These are phyloP conservation scores for Heliconius eleuchia DNA, from an alignment of 1,140 invertebrate genomes.

Conservation along the genomic window DNA sequence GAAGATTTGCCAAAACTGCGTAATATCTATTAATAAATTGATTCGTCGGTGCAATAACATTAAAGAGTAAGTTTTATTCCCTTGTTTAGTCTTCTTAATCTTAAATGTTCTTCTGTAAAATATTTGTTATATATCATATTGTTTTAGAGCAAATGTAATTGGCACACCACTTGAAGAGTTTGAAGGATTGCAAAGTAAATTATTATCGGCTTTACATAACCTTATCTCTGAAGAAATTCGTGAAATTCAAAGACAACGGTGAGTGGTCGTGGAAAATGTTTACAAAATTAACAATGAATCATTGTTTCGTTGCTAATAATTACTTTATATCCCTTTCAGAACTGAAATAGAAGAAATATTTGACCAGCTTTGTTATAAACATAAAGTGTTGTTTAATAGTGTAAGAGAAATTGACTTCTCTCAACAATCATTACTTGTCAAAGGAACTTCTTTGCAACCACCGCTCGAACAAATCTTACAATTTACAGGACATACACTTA, in stretches of 20 bases:
- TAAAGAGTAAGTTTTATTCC: slow-evolving; percentile 64
- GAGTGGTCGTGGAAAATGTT: slow-evolving; percentile 42
- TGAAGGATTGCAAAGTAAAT: slow-evolving; percentile 55
- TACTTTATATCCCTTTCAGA: slow-evolving; percentile 51
- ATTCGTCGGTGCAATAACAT: slow-evolving; percentile 69
- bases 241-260: slow-evolving; percentile 60
- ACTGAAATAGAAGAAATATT: slow-evolving; percentile 59
- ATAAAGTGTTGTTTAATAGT: slow-evolving; percentile 54
- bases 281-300: not conserved
- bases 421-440: slow-evolving; percentile 50
- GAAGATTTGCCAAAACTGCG: slow-evolving; percentile 76
- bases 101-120: not conserved
- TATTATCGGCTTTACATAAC: slow-evolving; percentile 60
- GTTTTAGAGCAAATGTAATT: slow-evolving; percentile 53
- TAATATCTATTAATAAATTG: slow-evolving; percentile 74
- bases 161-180: slow-evolving; percentile 67
- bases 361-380: slow-evolving; percentile 63
- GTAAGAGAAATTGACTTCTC: slow-evolving; percentile 60
- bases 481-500: slow-evolving; percentile 64
- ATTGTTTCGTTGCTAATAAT: not conserved
- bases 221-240: slow-evolving; percentile 57
- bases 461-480: slow-evolving; percentile 63
- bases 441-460: slow-evolving; percentile 69
- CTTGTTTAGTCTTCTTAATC: not conserved
- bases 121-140: not conserved